Evolutionary conservation across 1,140 invertebrate genomes (phyloP).

Genomic region (Heliothis subflexa): DNA sequence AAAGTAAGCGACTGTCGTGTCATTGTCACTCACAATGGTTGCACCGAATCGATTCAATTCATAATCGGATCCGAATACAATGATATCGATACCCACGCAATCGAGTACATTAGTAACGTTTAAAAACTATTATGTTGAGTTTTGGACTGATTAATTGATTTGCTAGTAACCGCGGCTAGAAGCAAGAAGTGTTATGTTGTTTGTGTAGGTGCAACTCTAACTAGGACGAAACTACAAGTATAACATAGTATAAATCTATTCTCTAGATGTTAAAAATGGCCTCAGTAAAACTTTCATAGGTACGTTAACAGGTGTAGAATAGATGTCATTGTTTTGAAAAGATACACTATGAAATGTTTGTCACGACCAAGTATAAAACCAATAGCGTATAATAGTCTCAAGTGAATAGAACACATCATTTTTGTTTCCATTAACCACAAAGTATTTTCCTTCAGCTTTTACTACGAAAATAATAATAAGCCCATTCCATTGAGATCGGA

Average conservation of each 20-base stretch:
- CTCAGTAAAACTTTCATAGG: background rate
- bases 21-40: constrained; percentile 32
- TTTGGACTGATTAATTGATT: constrained; percentile 24
- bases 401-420: background rate
- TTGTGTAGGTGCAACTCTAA: background rate
- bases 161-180: background rate
- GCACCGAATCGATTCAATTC: constrained; percentile 37
- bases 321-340: background rate
- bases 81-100: constrained; percentile 51
- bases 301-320: background rate
- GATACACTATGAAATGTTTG: background rate
- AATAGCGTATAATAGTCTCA: background rate
- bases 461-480: constrained; percentile 31
- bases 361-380: background rate
- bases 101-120: constrained; percentile 3
- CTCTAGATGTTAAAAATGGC: background rate
- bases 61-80: constrained; percentile 49
- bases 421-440: background rate
- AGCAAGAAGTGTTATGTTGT: background rate
- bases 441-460: constrained; percentile 27
- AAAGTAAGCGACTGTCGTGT: constrained; percentile 21
- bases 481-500: constrained; percentile 17
- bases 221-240: background rate
- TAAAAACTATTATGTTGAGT: constrained; percentile 15
- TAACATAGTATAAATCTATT: background rate